These are phyloP conservation scores for Microcebus tavaratra DNA, from an alignment of 2,113 vertebrate species.

Conservation along the genomic window DNA sequence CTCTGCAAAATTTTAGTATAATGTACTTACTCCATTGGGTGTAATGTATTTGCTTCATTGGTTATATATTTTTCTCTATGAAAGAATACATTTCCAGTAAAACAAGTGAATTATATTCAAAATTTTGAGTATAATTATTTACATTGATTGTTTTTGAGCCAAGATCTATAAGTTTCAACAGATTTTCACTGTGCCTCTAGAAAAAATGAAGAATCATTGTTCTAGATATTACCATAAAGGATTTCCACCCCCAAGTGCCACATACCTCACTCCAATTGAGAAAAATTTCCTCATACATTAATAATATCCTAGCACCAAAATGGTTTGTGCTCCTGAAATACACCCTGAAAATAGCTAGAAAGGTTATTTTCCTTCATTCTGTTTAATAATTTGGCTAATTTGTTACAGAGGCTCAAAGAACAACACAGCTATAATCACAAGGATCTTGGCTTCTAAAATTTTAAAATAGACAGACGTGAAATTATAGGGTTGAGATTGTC, in stretches of 20 bases:
- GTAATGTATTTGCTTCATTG: background rate
- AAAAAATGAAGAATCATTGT: background rate
- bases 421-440: conserved; percentile 13
- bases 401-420: background rate
- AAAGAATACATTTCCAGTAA: conserved; percentile 22
- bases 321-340: background rate
- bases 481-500: background rate
- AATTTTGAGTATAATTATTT: background rate
- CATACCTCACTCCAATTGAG: background rate
- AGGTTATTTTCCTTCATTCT: background rate
- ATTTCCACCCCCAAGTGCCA: background rate
- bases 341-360: background rate
- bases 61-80: background rate
- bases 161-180: background rate
- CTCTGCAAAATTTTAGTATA: background rate
- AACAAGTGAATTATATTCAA: background rate
- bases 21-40: background rate
- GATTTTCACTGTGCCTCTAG: background rate
- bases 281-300: background rate
- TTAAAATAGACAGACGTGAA: conserved; percentile 20
- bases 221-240: background rate
- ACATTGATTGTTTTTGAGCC: background rate
- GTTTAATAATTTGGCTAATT: conserved; percentile 12
- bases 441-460: background rate
- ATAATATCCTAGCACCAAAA: background rate